Evolutionary conservation across 2,888 invertebrate species (phyloP).

Genomic region (Plusia festucae): DNA sequence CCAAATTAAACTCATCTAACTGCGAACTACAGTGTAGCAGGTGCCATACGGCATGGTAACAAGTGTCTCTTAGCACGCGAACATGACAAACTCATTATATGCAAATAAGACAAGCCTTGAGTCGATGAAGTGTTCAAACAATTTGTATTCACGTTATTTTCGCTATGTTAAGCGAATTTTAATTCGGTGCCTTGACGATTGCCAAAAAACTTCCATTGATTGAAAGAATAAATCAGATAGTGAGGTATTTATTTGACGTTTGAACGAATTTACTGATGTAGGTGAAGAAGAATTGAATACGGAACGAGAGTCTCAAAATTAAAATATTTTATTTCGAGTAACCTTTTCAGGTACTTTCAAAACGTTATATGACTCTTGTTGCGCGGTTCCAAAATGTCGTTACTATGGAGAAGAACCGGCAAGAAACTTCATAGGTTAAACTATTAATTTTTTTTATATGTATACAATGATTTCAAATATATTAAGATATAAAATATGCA

Average conservation of each 20-base stretch:
- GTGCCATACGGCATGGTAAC: neutral
- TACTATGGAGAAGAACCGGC: too few species aligned
- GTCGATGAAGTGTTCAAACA: constrained; percentile 20
- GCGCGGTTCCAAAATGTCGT: too few species aligned
- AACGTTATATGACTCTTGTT: too few species aligned
- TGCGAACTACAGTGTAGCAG: neutral
- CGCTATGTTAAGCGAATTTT: constrained; percentile 29
- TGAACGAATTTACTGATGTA: constrained; percentile 17
- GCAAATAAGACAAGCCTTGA: constrained; percentile 34
- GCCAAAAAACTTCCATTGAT: constrained; percentile 31
- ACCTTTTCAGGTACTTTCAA: too few species aligned
- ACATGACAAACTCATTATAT: constrained; percentile 23
- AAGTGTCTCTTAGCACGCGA: neutral
- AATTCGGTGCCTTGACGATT: constrained; percentile 26
- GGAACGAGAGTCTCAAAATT: too few species aligned
- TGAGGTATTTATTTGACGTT: constrained; percentile 5
- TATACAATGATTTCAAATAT: too few species aligned
- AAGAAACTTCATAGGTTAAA: too few species aligned
- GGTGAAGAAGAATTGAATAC: neutral
- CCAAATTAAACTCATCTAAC: neutral
- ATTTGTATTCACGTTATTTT: constrained; percentile 26
- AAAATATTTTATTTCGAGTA: too few species aligned
- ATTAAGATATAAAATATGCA: too few species aligned
- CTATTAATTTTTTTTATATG: too few species aligned
- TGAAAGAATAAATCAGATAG: constrained; percentile 18